phyloP scores from a whole-genome alignment of 2,113 vertebrate genomes.

The Rallus limicola region DNA sequence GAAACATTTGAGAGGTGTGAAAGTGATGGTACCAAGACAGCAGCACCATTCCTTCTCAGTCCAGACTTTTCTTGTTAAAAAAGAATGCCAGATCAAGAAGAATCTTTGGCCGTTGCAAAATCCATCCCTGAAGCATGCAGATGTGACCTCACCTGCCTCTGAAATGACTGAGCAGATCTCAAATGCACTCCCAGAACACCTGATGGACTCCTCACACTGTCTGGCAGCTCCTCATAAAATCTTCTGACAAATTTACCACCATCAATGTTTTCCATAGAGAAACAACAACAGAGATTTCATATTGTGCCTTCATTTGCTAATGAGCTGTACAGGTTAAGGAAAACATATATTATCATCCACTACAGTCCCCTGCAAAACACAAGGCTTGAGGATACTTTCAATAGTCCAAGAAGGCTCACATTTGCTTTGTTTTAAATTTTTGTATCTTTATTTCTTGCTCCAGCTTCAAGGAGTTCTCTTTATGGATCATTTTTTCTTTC shows the following conservation, averaged over 20 bases:
- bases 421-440: background rate
- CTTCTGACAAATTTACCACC: background rate
- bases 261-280: background rate
- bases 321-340: background rate
- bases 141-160: background rate
- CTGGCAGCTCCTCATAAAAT: background rate
- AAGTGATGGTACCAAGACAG: background rate
- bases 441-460: background rate
- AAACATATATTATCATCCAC: background rate
- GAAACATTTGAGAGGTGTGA: background rate
- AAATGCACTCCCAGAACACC: background rate
- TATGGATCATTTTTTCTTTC: conserved; percentile 8
- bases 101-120: background rate
- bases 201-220: background rate
- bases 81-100: background rate
- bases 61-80: background rate
- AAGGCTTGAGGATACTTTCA: background rate
- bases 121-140: background rate
- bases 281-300: background rate
- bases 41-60: background rate
- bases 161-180: background rate
- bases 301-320: background rate
- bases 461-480: background rate
- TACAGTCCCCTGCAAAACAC: background rate
- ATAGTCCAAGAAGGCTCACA: background rate